phyloP scores from a whole-genome alignment of 2,797 vertebrate genomes.

The Amphiprion clarkii region DNA sequence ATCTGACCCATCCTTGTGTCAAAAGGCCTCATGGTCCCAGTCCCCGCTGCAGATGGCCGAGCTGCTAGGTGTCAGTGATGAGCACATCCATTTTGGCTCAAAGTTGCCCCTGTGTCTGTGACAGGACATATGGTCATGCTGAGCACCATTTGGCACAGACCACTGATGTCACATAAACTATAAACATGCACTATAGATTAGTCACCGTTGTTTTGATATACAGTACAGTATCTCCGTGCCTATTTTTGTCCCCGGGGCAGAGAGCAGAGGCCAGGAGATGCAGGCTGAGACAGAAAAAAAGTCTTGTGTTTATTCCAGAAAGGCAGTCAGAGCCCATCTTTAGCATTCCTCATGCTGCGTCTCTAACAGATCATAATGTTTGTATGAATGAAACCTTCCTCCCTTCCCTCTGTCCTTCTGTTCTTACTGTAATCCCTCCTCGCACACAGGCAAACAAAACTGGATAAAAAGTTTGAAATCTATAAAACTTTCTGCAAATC shows the following conservation, averaged over 20 bases:
- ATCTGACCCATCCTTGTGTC: slow-evolving; percentile 62
- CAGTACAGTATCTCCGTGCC: slow-evolving; percentile 65
- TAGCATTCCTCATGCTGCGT: slow-evolving; percentile 44
- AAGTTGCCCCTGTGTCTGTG: slow-evolving; percentile 74
- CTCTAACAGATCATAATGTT: slow-evolving; percentile 30
- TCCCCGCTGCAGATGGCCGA: slow-evolving; percentile 82
- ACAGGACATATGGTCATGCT: slow-evolving; percentile 85
- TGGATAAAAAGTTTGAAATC: slow-evolving; percentile 23
- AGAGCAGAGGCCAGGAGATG: slow-evolving; percentile 57
- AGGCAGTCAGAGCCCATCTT: slow-evolving; percentile 23
- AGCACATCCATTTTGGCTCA: slow-evolving; percentile 81
- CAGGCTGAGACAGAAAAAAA: slow-evolving; percentile 55
- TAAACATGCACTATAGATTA: slow-evolving; percentile 78
- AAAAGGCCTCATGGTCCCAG: slow-evolving; percentile 59
- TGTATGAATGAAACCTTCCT: slow-evolving; percentile 27
- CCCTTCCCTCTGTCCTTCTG: slow-evolving; percentile 7
- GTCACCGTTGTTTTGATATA: slow-evolving; percentile 56
- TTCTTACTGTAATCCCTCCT: slow-evolving; percentile 23
- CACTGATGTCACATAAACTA: slow-evolving; percentile 74
- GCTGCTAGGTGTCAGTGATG: slow-evolving; percentile 81
- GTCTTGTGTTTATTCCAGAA: slow-evolving; percentile 39
- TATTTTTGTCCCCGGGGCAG: slow-evolving; percentile 67
- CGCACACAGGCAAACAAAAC: slow-evolving; percentile 18
- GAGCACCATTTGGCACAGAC: slow-evolving; percentile 81
- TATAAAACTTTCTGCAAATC: slow-evolving; percentile 15